Percentiles rank a stretch among this genome's conserved stretches.
Evolutionary conservation across 2,113 vertebrate genomes (phyloP).

Genomic region (Alligator sinensis): DNA sequence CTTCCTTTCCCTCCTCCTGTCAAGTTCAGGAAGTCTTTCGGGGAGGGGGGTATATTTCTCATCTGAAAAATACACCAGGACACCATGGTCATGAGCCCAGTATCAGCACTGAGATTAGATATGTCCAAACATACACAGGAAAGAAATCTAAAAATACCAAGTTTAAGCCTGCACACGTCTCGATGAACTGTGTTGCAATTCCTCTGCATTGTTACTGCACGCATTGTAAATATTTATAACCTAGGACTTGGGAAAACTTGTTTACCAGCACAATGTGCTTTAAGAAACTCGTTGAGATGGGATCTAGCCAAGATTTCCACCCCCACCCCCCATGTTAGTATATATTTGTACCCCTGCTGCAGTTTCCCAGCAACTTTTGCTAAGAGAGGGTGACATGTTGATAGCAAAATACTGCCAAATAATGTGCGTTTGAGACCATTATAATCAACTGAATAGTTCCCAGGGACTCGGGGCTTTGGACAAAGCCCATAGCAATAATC

Average conservation of each 20-base stretch:
- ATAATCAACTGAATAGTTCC: not conserved
- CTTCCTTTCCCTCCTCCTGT: not conserved
- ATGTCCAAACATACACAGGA: fast-evolving
- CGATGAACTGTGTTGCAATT: not conserved
- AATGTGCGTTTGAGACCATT: conserved; percentile 41
- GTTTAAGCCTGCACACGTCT: not conserved
- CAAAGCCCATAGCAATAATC: not conserved
- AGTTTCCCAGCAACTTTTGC: conserved; percentile 46
- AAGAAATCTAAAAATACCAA: not conserved
- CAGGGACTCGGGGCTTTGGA: not conserved
- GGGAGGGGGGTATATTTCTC: not conserved
- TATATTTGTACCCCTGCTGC: not conserved
- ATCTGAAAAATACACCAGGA: not conserved
- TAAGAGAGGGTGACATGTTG: not conserved
- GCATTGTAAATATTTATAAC: conserved; percentile 72
- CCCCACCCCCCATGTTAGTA: conserved; percentile 14
- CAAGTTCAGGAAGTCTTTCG: not conserved
- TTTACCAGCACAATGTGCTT: not conserved
- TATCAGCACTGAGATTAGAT: not conserved
- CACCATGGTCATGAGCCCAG: not conserved
- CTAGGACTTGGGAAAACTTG: not conserved
- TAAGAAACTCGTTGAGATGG: conserved; percentile 26
- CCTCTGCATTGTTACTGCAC: not conserved
- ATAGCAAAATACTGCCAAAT: conserved; percentile 26
- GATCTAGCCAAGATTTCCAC: conserved; percentile 22